Percentiles rank a stretch among this genome's conserved stretches.
phyloP scores from a whole-genome alignment of 1,140 invertebrate genomes.

The Hypothenemus hampei region DNA sequence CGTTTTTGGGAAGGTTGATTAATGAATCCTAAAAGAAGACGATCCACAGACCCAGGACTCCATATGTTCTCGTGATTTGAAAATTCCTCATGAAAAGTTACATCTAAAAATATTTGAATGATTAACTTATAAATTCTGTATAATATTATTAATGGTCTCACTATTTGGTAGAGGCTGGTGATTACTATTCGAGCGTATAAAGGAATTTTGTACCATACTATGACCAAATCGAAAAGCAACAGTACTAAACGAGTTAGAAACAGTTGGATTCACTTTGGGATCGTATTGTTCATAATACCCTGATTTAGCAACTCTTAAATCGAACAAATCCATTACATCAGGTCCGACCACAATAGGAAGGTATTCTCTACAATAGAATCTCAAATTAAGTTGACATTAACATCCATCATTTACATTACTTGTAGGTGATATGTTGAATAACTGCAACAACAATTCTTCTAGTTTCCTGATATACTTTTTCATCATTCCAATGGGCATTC shows the following conservation, averaged over 20 bases:
- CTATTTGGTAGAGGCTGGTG: slow-evolving; percentile 63
- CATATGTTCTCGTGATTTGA: slow-evolving; percentile 57
- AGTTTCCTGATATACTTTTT: slow-evolving; percentile 82
- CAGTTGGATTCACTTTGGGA: slow-evolving; percentile 72
- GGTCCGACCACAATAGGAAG: slow-evolving; percentile 71
- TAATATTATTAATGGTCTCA: too few species aligned
- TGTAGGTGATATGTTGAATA: slow-evolving; percentile 83
- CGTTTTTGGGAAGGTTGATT: slow-evolving; percentile 73
- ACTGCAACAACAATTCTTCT: slow-evolving; percentile 75
- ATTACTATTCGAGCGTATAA: slow-evolving; percentile 58
- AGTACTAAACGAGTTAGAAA: slow-evolving; percentile 88
- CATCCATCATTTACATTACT: slow-evolving; percentile 31
- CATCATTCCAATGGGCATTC: slow-evolving; percentile 84
- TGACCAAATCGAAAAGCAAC: slow-evolving; percentile 97
- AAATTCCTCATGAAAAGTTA: slow-evolving; percentile 71
- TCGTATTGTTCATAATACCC: slow-evolving; percentile 73
- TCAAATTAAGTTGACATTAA: neutral
- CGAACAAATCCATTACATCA: slow-evolving; percentile 67
- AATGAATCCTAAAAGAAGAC: slow-evolving; percentile 68
- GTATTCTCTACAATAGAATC: slow-evolving; percentile 63
- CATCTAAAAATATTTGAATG: slow-evolving; percentile 52
- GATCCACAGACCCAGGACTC: slow-evolving; percentile 71
- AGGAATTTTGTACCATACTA: slow-evolving; percentile 79
- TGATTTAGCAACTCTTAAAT: slow-evolving; percentile 57
- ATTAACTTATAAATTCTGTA: neutral